These are phyloP conservation scores for Tenrec ecaudatus DNA, from an alignment of 2,113 vertebrate genomes.

Conservation along the genomic window DNA sequence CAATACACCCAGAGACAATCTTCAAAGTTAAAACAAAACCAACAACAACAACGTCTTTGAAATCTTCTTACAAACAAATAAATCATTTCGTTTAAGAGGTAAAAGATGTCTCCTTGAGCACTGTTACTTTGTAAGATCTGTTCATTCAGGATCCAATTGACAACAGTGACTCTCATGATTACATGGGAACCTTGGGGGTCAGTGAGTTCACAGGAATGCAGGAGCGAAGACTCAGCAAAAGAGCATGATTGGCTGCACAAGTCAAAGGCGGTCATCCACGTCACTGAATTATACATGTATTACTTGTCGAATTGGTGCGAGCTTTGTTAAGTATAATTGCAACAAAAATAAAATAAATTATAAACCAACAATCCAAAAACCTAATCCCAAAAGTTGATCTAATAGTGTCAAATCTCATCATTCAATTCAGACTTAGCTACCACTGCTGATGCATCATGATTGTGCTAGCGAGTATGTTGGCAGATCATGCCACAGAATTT, in stretches of 20 bases:
- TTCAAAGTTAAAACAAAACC: background rate
- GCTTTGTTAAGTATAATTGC: background rate
- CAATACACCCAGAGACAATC: background rate
- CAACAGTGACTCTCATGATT: background rate
- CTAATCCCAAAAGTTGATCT: background rate
- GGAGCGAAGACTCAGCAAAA: background rate
- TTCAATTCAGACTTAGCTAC: background rate
- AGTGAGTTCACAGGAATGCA: background rate
- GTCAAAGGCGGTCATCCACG: background rate
- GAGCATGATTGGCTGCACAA: background rate
- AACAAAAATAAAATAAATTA: background rate
- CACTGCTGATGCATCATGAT: background rate
- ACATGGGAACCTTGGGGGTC: background rate
- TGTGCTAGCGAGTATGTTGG: background rate
- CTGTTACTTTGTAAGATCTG: background rate
- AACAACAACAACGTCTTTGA: background rate
- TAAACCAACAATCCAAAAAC: background rate
- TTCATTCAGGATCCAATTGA: background rate
- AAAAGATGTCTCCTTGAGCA: background rate
- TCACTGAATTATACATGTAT: background rate
- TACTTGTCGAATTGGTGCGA: background rate
- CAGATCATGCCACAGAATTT: background rate
- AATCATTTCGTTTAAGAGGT: background rate
- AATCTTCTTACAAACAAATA: background rate
- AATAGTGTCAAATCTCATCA: background rate